These are phyloP conservation scores for Xanthorhoe designata DNA, from an alignment of 2,888 invertebrate genomes.

Conservation along the genomic window DNA sequence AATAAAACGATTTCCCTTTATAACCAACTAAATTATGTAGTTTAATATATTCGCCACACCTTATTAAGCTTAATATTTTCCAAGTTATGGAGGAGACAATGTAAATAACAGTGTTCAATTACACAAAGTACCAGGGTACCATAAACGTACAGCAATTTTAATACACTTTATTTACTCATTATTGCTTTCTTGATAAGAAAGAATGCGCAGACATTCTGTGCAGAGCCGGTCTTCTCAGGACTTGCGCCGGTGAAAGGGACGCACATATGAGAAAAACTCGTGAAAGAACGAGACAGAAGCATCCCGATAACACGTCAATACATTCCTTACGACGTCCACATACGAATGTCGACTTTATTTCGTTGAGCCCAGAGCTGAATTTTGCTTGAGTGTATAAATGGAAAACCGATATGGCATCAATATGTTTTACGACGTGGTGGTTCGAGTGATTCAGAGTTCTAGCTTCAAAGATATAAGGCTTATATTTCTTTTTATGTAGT, in stretches of 20 bases:
- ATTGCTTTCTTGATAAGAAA: slow-evolving; percentile 74
- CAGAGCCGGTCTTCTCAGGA: slow-evolving; percentile 71
- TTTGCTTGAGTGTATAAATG: slow-evolving; percentile 66
- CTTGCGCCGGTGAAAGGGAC: slow-evolving; percentile 77
- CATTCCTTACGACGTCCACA: slow-evolving; percentile 73
- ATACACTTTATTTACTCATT: slow-evolving; percentile 67
- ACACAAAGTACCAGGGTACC: slow-evolving; percentile 61
- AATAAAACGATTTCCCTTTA: slow-evolving; percentile 26
- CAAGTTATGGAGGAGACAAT: slow-evolving; percentile 40
- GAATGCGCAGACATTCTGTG: slow-evolving; percentile 79
- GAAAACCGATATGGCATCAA: slow-evolving; percentile 85
- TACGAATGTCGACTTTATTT: slow-evolving; percentile 59
- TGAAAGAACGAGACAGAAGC: slow-evolving; percentile 74
- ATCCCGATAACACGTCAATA: slow-evolving; percentile 85
- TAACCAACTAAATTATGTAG: slow-evolving; percentile 23
- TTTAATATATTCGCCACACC: slow-evolving; percentile 30
- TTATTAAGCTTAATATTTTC: slow-evolving; percentile 36
- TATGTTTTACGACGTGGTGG: slow-evolving; percentile 73
- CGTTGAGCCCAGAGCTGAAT: slow-evolving; percentile 52
- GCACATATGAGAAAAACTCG: slow-evolving; percentile 68
- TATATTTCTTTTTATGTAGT: slow-evolving; percentile 52
- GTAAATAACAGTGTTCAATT: slow-evolving; percentile 52
- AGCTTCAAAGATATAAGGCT: slow-evolving; percentile 56
- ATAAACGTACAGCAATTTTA: slow-evolving; percentile 60
- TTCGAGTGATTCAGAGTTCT: slow-evolving; percentile 59